Percentiles rank a stretch among this genome's conserved stretches.
Evolutionary conservation across 1,140 invertebrate species (phyloP).

Genomic region (Lordiphosa clarofinis): DNA sequence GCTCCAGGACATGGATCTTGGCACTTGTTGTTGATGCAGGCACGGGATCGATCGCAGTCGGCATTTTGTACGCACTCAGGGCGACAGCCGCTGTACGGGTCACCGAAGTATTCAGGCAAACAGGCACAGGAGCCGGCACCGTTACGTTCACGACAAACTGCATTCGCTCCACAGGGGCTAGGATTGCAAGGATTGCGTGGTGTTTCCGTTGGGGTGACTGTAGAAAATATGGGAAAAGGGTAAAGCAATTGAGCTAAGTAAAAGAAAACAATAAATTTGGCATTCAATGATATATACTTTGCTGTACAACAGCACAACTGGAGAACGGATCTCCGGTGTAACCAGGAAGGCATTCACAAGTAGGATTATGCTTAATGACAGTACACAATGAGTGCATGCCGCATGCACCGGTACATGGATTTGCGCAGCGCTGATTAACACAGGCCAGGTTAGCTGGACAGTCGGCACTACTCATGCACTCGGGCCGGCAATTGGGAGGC

Average conservation of each 20-base stretch:
- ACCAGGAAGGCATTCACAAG: conserved; percentile 87
- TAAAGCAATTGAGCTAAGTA: conserved; percentile 18
- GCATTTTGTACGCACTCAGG: conserved; percentile 88
- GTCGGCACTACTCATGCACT: conserved; percentile 87
- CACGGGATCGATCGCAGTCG: conserved; percentile 84
- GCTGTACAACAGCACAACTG: conserved; percentile 81
- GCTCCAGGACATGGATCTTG: conserved; percentile 86
- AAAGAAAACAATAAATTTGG: background rate
- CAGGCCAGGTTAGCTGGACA: conserved; percentile 88
- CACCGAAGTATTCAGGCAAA: conserved; percentile 86
- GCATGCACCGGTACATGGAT: conserved; percentile 90
- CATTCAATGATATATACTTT: conserved; percentile 58
- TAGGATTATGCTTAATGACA: conserved; percentile 88
- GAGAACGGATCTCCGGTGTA: conserved; percentile 88
- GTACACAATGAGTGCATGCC: conserved; percentile 87
- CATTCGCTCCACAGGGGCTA: conserved; percentile 90
- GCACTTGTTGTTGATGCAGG: conserved; percentile 86
- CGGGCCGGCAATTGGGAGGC: conserved; percentile 89
- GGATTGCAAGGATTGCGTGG: conserved; percentile 84
- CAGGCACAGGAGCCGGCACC: conserved; percentile 89
- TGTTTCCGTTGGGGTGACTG: conserved; percentile 77
- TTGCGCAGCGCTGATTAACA: conserved; percentile 87
- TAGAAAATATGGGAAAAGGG: background rate
- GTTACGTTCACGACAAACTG: conserved; percentile 88
- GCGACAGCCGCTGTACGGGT: conserved; percentile 86